These are phyloP conservation scores for Listrodromus nycthemerus DNA, from an alignment of 2,888 invertebrate genomes.

Conservation along the genomic window DNA sequence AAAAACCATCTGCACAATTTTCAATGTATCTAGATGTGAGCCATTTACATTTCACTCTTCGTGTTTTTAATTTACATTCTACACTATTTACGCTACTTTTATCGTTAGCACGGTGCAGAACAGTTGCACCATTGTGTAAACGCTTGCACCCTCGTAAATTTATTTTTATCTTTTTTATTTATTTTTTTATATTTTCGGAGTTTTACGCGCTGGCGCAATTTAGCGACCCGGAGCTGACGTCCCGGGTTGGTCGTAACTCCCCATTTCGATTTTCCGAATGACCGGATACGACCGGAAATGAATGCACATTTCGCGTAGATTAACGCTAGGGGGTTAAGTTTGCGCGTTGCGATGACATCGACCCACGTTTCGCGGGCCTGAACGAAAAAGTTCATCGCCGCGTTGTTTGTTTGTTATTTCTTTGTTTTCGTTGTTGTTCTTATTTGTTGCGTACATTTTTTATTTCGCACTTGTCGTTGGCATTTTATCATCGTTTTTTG, in stretches of 20 bases:
- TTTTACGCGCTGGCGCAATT: not conserved
- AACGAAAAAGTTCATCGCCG: slow-evolving; percentile 31
- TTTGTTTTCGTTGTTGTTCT: slow-evolving; percentile 67
- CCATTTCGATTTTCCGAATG: slow-evolving; percentile 49
- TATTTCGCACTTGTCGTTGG: slow-evolving; percentile 51
- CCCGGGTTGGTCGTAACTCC: slow-evolving; percentile 6
- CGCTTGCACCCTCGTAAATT: slow-evolving; percentile 13
- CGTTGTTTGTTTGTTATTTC: slow-evolving; percentile 69
- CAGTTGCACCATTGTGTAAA: not conserved
- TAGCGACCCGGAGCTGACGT: slow-evolving; percentile 13
- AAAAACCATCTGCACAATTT: slow-evolving; percentile 12
- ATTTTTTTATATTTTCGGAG: slow-evolving; percentile 24
- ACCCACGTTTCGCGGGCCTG: not conserved
- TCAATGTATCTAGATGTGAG: slow-evolving; percentile 17
- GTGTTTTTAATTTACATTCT: slow-evolving; percentile 35
- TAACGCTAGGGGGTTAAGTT: slow-evolving; percentile 14
- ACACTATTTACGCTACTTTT: slow-evolving; percentile 39
- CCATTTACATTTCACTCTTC: slow-evolving; percentile 19
- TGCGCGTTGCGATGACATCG: not conserved
- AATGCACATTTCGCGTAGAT: slow-evolving; percentile 27
- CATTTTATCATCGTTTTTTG: slow-evolving; percentile 45
- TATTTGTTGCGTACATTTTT: slow-evolving; percentile 56
- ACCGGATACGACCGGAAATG: slow-evolving; percentile 31
- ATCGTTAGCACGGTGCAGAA: slow-evolving; percentile 16
- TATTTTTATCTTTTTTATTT: slow-evolving; percentile 2